Evolutionary conservation across 2,888 invertebrate species (phyloP).

Genomic region (Laothoe populi): DNA sequence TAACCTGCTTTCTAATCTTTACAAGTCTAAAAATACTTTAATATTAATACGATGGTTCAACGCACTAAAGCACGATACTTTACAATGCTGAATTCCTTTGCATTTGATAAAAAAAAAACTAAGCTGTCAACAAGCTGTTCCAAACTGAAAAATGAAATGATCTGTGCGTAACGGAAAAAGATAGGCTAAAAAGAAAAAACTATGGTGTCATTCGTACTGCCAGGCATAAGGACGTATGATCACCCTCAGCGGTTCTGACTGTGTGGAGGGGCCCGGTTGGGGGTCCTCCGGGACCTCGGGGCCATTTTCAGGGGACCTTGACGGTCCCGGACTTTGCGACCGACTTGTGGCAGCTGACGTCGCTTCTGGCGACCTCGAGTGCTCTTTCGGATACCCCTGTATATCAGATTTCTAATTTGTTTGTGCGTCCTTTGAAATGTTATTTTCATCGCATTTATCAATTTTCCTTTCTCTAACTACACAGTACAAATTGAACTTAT

Average conservation of each 20-base stretch:
- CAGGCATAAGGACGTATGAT: slow-evolving; percentile 82
- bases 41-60: slow-evolving; percentile 16
- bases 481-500: background rate
- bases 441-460: background rate
- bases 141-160: slow-evolving; percentile 52
- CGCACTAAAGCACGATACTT: slow-evolving; percentile 50
- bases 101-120: slow-evolving; percentile 43
- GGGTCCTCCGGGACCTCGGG: slow-evolving; percentile 54
- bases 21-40: slow-evolving; percentile 7
- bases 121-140: slow-evolving; percentile 59
- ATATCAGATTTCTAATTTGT: slow-evolving; percentile 45
- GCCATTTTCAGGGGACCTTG: slow-evolving; percentile 50
- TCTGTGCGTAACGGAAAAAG: slow-evolving; percentile 71
- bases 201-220: slow-evolving; percentile 83
- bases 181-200: slow-evolving; percentile 77
- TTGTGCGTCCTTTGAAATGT: slow-evolving; percentile 39
- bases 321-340: slow-evolving; percentile 55
- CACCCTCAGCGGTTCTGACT: slow-evolving; percentile 76
- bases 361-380: slow-evolving; percentile 63
- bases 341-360: slow-evolving; percentile 53
- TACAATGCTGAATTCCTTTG: slow-evolving; percentile 83
- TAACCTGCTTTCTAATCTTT: background rate
- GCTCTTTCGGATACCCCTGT: slow-evolving; percentile 65
- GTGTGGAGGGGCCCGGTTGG: slow-evolving; percentile 67
- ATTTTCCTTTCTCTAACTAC: background rate